phyloP scores from a whole-genome alignment of 2,888 invertebrate species.

The Tachina lurida region DNA sequence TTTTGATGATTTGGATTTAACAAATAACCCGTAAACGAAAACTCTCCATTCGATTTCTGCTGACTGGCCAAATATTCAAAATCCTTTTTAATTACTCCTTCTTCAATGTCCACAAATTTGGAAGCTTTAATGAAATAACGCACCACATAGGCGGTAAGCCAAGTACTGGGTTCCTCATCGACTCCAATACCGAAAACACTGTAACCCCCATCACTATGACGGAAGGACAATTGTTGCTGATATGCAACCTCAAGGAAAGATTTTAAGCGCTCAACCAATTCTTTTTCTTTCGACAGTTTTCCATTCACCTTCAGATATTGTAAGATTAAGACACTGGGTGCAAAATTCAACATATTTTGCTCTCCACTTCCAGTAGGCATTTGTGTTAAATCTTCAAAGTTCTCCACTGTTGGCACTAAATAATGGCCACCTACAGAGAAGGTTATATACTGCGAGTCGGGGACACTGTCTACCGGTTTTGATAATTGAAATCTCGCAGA shows the following conservation, averaged over 20 bases:
- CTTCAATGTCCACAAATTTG: constrained; percentile 87
- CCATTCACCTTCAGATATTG: constrained; percentile 85
- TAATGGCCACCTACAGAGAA: constrained; percentile 84
- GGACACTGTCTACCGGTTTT: constrained; percentile 84
- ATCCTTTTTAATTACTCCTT: constrained; percentile 86
- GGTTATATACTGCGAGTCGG: constrained; percentile 84
- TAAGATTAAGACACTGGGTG: constrained; percentile 86
- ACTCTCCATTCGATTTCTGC: constrained; percentile 84
- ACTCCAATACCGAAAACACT: constrained; percentile 88
- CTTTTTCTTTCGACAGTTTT: background rate
- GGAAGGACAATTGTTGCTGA: constrained; percentile 88
- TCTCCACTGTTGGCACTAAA: constrained; percentile 83
- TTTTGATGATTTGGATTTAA: constrained; percentile 84
- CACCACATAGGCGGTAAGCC: constrained; percentile 93
- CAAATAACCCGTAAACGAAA: constrained; percentile 83
- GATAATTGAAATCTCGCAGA: constrained; percentile 83
- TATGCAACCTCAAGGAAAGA: constrained; percentile 85
- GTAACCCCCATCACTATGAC: constrained; percentile 88
- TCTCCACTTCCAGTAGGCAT: constrained; percentile 88
- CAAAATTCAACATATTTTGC: constrained; percentile 87
- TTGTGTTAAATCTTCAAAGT: constrained; percentile 85
- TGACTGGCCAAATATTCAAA: constrained; percentile 88
- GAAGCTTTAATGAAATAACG: constrained; percentile 90
- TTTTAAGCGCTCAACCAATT: constrained; percentile 83
- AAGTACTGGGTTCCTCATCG: constrained; percentile 87